A percentile compares a stretch with the other conserved stretches of the same genome.
Conservation (phyloP, 2,888 invertebrate genomes). For the Apomyelois bistriatella region DNA sequence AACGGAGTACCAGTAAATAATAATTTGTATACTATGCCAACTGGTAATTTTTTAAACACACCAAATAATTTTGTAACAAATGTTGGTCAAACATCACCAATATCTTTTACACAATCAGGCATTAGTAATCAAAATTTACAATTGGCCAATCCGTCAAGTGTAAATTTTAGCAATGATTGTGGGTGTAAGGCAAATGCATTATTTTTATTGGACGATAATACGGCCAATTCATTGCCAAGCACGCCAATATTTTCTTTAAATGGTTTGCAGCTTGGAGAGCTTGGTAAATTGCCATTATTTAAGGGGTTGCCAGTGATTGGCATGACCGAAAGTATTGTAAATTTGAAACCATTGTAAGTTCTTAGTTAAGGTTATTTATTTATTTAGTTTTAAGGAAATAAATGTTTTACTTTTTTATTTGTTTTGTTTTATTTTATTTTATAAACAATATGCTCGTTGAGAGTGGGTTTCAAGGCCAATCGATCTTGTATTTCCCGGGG, state of each 20-base stretch:
- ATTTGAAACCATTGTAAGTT: conserved; percentile 24
- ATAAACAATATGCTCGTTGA: too few species aligned
- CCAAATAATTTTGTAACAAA: neutral
- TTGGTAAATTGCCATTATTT: conserved; percentile 35
- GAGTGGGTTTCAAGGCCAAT: too few species aligned
- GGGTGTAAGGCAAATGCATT: neutral
- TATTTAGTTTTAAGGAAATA: neutral
- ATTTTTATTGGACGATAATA: conserved; percentile 9
- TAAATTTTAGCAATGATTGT: conserved; percentile 1
- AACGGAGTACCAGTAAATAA: conserved; percentile 1
- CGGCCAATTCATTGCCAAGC: conserved; percentile 10
- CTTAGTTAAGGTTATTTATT: neutral
- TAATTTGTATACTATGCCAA: conserved; percentile 5
- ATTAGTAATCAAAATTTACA: neutral
- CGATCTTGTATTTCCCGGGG: too few species aligned
- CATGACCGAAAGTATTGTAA: conserved; percentile 37
- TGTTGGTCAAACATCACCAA: neutral
- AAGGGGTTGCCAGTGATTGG: conserved; percentile 43
- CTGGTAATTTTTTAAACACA: neutral
- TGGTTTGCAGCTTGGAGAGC: conserved; percentile 28
- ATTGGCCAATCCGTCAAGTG: neutral
- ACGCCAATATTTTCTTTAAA: conserved; percentile 17
- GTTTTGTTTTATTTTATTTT: neutral
- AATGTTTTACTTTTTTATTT: conserved; percentile 4
- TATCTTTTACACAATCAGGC: neutral